Percentiles rank a stretch among this genome's conserved stretches.
Conservation (phyloP, 2,797 vertebrate genomes). For the Apodemus agrarius region DNA sequence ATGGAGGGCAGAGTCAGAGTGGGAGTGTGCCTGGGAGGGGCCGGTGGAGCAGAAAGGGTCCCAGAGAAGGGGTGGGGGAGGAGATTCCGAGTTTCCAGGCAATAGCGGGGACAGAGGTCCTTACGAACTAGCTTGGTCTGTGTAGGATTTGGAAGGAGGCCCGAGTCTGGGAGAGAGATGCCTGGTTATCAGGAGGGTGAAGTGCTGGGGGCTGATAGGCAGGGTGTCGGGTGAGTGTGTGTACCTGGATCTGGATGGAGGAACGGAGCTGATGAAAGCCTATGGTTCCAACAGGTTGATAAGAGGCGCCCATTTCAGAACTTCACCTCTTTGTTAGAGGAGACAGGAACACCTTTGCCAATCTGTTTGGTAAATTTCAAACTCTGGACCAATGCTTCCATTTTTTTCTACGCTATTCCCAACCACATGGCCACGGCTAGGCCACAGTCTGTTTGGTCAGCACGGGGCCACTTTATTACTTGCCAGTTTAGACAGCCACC, state of each 20-base stretch:
- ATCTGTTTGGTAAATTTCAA: constrained; percentile 13
- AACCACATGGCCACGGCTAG: not conserved
- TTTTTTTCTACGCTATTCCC: not conserved
- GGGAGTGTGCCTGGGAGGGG: too few species aligned
- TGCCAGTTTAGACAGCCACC: not conserved
- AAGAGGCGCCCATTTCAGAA: too few species aligned
- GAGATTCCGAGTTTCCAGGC: not conserved
- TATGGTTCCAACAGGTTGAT: not conserved
- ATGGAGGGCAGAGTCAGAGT: not conserved
- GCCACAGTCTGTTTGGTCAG: not conserved
- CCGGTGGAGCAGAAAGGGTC: not conserved
- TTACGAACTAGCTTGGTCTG: not conserved
- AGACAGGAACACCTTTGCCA: not conserved
- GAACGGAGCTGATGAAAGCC: not conserved
- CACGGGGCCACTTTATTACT: not conserved
- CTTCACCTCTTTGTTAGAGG: not conserved
- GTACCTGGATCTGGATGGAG: not conserved
- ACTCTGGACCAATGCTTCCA: not conserved
- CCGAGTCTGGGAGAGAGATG: not conserved
- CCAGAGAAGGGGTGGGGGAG: not conserved
- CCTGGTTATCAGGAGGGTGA: not conserved
- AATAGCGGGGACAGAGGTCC: not conserved
- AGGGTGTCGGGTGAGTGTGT: too few species aligned
- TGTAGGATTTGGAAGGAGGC: not conserved
- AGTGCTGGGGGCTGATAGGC: not conserved